These are phyloP conservation scores for Geothlypis trichas DNA, from an alignment of 2,113 vertebrate species.

Conservation along the genomic window DNA sequence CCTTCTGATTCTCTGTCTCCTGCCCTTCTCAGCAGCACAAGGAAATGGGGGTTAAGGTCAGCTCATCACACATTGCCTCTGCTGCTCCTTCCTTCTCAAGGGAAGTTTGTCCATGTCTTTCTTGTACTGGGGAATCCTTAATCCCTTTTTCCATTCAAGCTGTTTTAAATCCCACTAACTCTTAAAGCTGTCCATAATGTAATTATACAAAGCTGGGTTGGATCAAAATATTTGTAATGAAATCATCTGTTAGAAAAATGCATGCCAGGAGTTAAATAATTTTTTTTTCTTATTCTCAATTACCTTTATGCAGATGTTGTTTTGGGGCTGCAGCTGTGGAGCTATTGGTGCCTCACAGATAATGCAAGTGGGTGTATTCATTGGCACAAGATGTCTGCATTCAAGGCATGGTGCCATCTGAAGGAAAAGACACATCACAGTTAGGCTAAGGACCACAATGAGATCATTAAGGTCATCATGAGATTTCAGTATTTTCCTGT, in stretches of 20 bases:
- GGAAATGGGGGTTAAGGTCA: neutral
- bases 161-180: neutral
- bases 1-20: neutral
- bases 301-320: conserved; percentile 77
- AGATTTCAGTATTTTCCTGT: neutral
- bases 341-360: conserved; percentile 84
- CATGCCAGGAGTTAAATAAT: neutral
- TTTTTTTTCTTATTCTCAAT: neutral
- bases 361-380: conserved; percentile 81
- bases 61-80: neutral
- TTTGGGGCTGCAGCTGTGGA: conserved; percentile 78
- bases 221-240: neutral
- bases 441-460: neutral
- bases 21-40: neutral
- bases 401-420: conserved; percentile 82
- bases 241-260: neutral
- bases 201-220: neutral
- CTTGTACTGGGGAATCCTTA: neutral
- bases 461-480: neutral
- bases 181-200: neutral
- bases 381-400: conserved; percentile 82
- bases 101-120: neutral
- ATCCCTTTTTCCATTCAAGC: neutral
- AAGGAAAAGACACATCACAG: neutral
- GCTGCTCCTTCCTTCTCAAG: neutral